A percentile compares a stretch with the other conserved stretches of the same genome.
phyloP scores from a whole-genome alignment of 2,797 vertebrate species.

The Cephalopachus bancanus region DNA sequence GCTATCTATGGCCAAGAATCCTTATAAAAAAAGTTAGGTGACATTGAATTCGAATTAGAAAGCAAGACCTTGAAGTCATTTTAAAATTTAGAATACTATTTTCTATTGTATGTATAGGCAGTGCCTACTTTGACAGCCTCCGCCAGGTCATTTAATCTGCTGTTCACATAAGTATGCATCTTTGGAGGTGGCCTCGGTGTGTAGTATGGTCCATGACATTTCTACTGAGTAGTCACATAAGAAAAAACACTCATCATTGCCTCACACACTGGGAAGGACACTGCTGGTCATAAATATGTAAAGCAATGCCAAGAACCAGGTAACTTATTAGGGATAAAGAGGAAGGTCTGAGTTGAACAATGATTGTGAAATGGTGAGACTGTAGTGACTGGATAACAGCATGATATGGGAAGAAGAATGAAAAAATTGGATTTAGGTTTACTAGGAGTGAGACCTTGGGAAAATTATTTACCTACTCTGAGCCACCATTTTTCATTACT shows the following conservation, averaged over 20 bases:
- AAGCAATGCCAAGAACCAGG: constrained; percentile 55
- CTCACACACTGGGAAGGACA: neutral
- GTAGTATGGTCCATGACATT: neutral
- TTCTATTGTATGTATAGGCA: neutral
- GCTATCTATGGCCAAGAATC: constrained; percentile 76
- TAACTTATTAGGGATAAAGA: neutral
- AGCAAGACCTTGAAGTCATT: constrained; percentile 49
- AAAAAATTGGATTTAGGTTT: neutral
- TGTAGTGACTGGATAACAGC: neutral
- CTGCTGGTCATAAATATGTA: constrained; percentile 43
- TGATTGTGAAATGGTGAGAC: constrained; percentile 6
- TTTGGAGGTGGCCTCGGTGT: neutral
- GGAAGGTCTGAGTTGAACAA: neutral
- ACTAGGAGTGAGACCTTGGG: neutral
- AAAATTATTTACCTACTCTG: neutral
- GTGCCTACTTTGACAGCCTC: neutral
- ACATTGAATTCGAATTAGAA: constrained; percentile 67
- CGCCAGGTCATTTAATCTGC: neutral
- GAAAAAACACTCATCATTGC: neutral
- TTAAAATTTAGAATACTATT: constrained; percentile 53
- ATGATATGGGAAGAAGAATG: neutral
- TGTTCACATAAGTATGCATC: neutral
- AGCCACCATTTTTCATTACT: neutral
- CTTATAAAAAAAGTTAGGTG: constrained; percentile 79
- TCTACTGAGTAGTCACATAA: constrained; percentile 14